Percentiles rank a stretch among this genome's conserved stretches.
These are phyloP conservation scores for Keiferia lycopersicella DNA, from an alignment of 2,888 invertebrate genomes.

Conservation along the genomic window DNA sequence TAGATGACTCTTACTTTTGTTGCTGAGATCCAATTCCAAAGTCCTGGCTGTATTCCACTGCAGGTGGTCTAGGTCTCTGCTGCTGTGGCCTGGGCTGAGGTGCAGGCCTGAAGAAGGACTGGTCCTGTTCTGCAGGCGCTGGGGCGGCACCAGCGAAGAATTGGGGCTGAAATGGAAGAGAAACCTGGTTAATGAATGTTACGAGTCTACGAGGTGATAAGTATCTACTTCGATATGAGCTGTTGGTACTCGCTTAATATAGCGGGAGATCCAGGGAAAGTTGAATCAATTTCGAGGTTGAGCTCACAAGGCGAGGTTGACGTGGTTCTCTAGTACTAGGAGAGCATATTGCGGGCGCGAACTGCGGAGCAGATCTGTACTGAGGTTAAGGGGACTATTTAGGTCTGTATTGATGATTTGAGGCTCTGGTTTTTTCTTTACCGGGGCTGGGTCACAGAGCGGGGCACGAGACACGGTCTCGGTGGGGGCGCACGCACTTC, in stretches of 20 bases:
- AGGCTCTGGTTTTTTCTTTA: constrained; percentile 39
- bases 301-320: too few species aligned
- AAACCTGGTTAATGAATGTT: background rate
- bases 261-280: too few species aligned
- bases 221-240: too few species aligned
- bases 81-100: constrained; percentile 52
- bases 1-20: constrained; percentile 10
- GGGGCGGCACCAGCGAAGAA: constrained; percentile 74
- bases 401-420: constrained; percentile 32
- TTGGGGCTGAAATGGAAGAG: constrained; percentile 57
- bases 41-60: constrained; percentile 51
- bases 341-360: too few species aligned
- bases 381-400: too few species aligned
- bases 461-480: constrained; percentile 47
- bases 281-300: too few species aligned
- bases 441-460: constrained; percentile 48
- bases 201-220: background rate
- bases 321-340: too few species aligned
- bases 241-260: too few species aligned
- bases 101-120: constrained; percentile 63
- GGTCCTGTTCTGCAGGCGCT: constrained; percentile 48
- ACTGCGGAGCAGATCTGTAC: too few species aligned
- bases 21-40: constrained; percentile 46
- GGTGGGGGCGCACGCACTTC: constrained; percentile 58
- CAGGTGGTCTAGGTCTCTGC: constrained; percentile 50